A percentile compares a stretch with the other conserved stretches of the same genome.
phyloP scores from a whole-genome alignment of 2,888 invertebrate species.

The Conus canariensis region DNA sequence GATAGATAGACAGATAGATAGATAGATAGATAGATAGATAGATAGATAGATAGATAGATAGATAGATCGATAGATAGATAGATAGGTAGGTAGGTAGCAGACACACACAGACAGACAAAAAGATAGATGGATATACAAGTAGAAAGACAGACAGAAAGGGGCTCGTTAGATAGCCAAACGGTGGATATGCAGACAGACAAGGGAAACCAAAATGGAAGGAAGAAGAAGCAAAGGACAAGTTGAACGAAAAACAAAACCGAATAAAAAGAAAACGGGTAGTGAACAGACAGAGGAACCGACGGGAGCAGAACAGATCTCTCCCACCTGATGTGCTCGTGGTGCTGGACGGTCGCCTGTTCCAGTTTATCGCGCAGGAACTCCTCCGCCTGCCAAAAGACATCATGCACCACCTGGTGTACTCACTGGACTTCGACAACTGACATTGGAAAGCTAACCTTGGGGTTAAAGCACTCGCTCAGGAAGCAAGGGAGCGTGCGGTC shows the following conservation, averaged over 20 bases:
- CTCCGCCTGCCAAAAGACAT: constrained; percentile 59
- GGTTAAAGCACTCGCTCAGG: too few relatives aligned
- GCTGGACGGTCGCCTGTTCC: constrained; percentile 62
- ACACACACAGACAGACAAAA: too few relatives aligned
- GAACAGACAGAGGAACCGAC: background rate
- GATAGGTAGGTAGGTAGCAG: background rate
- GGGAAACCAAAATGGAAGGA: background rate
- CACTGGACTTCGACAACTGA: background rate
- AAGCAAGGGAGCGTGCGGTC: too few relatives aligned
- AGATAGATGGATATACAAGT: too few relatives aligned
- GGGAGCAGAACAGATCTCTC: background rate
- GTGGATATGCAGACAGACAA: background rate
- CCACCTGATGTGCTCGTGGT: constrained; percentile 80
- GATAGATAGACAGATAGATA: too few relatives aligned
- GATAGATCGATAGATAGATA: too few relatives aligned
- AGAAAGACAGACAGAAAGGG: background rate
- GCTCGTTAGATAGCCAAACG: background rate
- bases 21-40: too few relatives aligned
- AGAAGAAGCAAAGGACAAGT: too few relatives aligned
- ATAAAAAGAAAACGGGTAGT: background rate
- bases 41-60: background rate
- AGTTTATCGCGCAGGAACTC: constrained; percentile 68
- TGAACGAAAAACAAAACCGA: background rate
- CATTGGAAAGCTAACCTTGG: too few relatives aligned
- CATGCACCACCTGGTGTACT: background rate